phyloP scores from a whole-genome alignment of 2,113 vertebrate species.

The Canis aureus region DNA sequence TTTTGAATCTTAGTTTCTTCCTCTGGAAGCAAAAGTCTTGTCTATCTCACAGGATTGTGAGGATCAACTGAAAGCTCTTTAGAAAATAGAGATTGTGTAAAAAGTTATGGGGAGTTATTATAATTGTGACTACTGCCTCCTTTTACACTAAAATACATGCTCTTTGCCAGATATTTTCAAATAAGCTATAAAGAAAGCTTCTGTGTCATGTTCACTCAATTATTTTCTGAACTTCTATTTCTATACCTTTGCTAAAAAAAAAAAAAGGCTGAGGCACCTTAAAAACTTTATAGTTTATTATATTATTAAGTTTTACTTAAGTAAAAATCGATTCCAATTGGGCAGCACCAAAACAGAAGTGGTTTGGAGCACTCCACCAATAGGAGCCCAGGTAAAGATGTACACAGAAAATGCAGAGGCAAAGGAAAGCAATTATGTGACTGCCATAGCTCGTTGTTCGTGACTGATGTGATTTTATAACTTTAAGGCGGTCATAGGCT shows the following conservation, averaged over 20 bases:
- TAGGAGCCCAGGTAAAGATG: neutral
- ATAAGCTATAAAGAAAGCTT: conserved; percentile 41
- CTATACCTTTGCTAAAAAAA: neutral
- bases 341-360: neutral
- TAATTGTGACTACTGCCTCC: neutral
- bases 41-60: neutral
- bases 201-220: neutral
- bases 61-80: neutral
- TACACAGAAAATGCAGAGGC: neutral
- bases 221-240: conserved; percentile 4
- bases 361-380: neutral
- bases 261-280: neutral
- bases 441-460: neutral
- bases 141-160: neutral
- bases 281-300: neutral
- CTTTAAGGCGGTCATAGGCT: neutral
- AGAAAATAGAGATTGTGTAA: neutral
- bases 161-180: neutral
- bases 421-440: neutral
- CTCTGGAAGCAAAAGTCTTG: conserved; percentile 23
- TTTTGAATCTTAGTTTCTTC: neutral
- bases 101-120: neutral
- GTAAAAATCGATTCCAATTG: neutral
- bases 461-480: neutral
- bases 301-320: too few species aligned